Percentiles rank a stretch among this genome's conserved stretches.
phyloP scores from a whole-genome alignment of 2,113 vertebrate species.

The Coregonus clupeaformis region DNA sequence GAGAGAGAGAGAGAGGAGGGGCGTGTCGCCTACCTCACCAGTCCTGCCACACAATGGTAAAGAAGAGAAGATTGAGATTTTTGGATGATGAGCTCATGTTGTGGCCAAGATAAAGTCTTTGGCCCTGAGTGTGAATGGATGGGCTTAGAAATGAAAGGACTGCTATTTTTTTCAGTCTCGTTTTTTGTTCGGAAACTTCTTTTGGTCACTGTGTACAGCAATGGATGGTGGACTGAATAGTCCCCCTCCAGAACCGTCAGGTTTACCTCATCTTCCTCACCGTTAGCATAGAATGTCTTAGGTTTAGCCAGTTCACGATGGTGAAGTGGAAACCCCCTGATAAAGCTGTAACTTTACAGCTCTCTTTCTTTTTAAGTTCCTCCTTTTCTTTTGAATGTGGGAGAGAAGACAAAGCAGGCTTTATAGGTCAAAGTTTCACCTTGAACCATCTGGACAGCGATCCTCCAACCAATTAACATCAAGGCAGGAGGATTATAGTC shows the following conservation, averaged over 20 bases:
- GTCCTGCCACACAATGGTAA: neutral
- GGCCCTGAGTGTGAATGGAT: neutral
- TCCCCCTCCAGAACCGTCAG: neutral
- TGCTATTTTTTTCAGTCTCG: neutral
- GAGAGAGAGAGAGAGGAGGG: neutral
- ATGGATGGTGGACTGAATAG: neutral
- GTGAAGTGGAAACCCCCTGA: neutral
- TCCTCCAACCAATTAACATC: conserved; percentile 19
- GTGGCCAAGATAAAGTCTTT: neutral
- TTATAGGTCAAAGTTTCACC: conserved; percentile 13
- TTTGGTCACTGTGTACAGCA: neutral
- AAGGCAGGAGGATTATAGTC: neutral
- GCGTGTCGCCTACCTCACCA: neutral
- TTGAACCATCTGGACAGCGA: conserved; percentile 17
- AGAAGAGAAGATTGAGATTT: neutral
- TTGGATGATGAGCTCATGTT: neutral
- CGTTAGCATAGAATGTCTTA: neutral
- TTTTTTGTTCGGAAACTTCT: neutral
- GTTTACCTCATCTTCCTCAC: neutral
- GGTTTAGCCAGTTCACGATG: neutral
- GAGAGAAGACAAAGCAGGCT: neutral
- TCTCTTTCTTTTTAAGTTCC: neutral
- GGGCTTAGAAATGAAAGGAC: no score
- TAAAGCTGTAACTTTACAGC: neutral
- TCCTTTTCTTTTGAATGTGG: neutral